Percentiles rank a stretch among this genome's conserved stretches.
Evolutionary conservation across 2,113 vertebrate species (phyloP).

Genomic region (Centrocercus urophasianus): DNA sequence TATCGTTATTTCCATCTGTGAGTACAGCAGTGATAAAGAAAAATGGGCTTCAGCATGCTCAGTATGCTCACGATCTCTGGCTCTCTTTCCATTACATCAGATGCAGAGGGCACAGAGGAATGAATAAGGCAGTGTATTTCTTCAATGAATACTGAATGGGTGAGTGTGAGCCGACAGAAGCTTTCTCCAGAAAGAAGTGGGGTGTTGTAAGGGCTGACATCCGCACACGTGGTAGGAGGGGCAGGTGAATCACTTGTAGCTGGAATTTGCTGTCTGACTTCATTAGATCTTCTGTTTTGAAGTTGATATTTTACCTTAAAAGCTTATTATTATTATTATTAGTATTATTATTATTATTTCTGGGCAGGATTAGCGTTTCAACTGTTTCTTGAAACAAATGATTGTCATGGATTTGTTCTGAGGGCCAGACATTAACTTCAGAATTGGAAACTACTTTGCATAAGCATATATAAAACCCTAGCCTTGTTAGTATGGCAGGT

Average conservation of each 20-base stretch:
- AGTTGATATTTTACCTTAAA: neutral
- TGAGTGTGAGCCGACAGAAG: conserved; percentile 2
- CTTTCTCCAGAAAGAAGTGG: neutral
- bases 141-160: conserved; percentile 33
- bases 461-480: neutral
- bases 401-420: neutral
- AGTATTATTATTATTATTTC: neutral
- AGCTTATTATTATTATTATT: neutral
- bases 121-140: conserved; percentile 35
- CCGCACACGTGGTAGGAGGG: neutral
- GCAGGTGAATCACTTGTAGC: neutral
- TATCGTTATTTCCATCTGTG: neutral
- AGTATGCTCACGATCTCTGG: neutral
- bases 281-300: neutral
- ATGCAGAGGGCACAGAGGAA: neutral
- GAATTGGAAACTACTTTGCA: neutral
- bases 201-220: neutral
- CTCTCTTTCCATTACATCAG: neutral
- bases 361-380: neutral
- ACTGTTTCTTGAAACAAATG: neutral
- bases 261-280: neutral
- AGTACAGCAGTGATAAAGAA: neutral
- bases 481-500: neutral
- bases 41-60: neutral
- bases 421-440: neutral